Conservation (phyloP, 2,888 invertebrate genomes). For the Spisula solida region DNA sequence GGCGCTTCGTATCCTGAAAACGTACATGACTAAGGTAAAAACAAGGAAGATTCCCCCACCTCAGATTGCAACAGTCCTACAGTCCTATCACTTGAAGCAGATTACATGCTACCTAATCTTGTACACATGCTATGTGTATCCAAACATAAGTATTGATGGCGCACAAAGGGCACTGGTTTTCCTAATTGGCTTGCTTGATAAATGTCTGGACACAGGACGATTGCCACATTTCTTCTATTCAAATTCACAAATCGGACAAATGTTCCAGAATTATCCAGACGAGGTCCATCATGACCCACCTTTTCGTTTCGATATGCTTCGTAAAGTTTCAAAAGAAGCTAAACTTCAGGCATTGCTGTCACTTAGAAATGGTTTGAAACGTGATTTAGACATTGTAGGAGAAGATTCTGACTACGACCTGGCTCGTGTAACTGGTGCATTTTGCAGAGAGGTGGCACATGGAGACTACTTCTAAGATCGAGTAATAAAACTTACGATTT, state of each 20-base stretch:
- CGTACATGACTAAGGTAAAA: constrained; percentile 54
- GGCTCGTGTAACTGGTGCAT: not conserved
- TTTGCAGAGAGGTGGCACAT: not conserved
- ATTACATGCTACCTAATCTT: constrained; percentile 56
- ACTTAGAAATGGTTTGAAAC: not conserved
- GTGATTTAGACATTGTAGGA: not conserved
- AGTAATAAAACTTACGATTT: too few species aligned
- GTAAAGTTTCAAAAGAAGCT: not conserved
- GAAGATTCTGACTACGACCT: not conserved
- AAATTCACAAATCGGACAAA: not conserved
- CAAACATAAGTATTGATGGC: constrained; percentile 31
- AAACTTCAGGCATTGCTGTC: not conserved
- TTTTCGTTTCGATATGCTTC: not conserved
- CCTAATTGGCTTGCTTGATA: not conserved
- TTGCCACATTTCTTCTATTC: constrained; percentile 19
- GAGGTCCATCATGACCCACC: too few species aligned
- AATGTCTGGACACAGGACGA: not conserved
- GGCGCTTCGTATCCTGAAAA: constrained; percentile 70
- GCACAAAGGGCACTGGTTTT: constrained; percentile 31
- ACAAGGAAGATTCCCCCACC: constrained; percentile 21
- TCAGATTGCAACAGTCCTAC: constrained; percentile 53
- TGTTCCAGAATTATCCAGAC: not conserved
- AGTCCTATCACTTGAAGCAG: constrained; percentile 61
- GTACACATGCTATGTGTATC: constrained; percentile 41
- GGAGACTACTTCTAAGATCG: too few species aligned